These are phyloP conservation scores for Lamprotornis superbus DNA, from an alignment of 2,113 vertebrate species.

Conservation along the genomic window DNA sequence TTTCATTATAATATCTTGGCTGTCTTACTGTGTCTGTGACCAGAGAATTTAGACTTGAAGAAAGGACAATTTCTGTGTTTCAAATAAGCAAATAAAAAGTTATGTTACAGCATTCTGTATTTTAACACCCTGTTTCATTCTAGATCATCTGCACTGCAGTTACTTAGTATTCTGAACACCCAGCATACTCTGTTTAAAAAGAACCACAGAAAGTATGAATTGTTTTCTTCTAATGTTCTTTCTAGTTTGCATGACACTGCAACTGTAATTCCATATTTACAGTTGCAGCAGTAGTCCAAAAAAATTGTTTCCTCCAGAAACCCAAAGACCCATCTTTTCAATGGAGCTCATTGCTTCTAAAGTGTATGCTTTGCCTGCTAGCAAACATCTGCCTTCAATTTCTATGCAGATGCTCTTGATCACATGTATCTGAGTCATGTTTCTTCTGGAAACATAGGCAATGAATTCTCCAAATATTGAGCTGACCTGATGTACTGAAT, in stretches of 20 bases:
- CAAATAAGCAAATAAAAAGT: neutral
- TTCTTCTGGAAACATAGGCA: neutral
- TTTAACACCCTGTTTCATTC: neutral
- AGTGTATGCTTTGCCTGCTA: neutral
- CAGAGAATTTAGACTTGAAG: neutral
- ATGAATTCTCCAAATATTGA: neutral
- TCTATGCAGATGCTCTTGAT: neutral
- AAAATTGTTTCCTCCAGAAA: neutral
- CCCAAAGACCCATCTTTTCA: neutral
- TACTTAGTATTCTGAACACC: neutral
- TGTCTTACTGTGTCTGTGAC: neutral
- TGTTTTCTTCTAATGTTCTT: neutral
- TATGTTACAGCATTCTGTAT: neutral
- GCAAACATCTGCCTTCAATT: slow-evolving; percentile 6
- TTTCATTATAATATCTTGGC: neutral
- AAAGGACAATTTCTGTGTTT: neutral
- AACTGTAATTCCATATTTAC: neutral
- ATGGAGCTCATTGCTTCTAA: neutral
- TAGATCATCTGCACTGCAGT: neutral
- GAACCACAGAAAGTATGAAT: neutral
- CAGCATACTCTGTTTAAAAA: neutral
- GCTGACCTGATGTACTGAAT: neutral
- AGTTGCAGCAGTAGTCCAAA: neutral
- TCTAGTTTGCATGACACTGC: neutral
- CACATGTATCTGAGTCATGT: neutral